A percentile compares a stretch with the other conserved stretches of the same genome.
phyloP scores from a whole-genome alignment of 2,888 invertebrate genomes.

The Athripsodes cinereus region DNA sequence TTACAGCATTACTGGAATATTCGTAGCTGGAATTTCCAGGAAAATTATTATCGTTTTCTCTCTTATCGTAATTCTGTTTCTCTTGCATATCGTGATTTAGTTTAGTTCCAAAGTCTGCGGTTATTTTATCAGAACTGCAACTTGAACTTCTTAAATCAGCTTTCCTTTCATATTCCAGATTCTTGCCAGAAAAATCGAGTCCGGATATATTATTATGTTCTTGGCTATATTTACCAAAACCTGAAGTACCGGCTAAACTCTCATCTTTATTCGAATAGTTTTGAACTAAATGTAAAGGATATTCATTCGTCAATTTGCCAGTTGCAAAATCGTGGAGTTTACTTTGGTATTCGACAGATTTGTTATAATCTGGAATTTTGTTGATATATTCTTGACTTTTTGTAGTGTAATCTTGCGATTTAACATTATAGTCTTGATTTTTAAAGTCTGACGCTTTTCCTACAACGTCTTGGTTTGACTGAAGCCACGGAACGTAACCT shows the following conservation, averaged over 20 bases:
- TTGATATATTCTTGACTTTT: conserved; percentile 6
- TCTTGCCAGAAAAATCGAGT: conserved; percentile 4
- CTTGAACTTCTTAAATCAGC: background rate
- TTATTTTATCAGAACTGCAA: background rate
- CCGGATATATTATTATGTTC: background rate
- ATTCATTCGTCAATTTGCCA: background rate
- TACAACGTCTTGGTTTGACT: conserved; percentile 2
- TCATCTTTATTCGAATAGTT: background rate
- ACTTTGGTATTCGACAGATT: background rate
- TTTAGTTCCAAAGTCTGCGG: background rate
- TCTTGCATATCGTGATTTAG: background rate
- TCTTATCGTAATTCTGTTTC: background rate
- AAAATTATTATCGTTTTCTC: background rate
- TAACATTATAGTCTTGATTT: conserved; percentile 2
- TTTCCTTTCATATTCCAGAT: background rate
- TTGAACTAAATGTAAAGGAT: background rate
- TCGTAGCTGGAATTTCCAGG: conserved; percentile 7
- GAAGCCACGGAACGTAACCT: conserved; percentile 16
- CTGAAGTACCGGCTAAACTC: background rate
- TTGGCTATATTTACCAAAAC: background rate
- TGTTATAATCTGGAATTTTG: background rate
- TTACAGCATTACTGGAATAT: conserved; percentile 5
- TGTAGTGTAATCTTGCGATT: background rate
- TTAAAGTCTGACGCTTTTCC: conserved; percentile 8
- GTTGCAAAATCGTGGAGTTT: background rate